Evolutionary conservation across 30 jellyfish, hydroid and myxozoan species (phyloP).

Genomic region (Pseudorhiza aurosa): DNA sequence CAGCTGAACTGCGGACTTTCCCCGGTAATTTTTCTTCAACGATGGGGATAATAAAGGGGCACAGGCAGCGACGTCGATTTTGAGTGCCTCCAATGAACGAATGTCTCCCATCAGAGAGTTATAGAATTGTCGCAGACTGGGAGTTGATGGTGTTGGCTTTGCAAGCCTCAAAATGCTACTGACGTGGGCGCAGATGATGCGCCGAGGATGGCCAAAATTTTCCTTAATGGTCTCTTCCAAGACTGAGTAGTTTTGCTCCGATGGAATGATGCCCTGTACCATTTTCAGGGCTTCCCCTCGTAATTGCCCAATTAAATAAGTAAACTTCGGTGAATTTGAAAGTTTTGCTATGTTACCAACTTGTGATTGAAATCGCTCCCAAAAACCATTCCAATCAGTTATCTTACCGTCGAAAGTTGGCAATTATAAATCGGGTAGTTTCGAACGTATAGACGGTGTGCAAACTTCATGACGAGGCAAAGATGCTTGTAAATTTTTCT

Average conservation of each 20-base stretch:
- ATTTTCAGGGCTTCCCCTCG: conserved; percentile 36
- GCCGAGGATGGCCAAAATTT: conserved; percentile 37
- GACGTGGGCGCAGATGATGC: conserved; percentile 51
- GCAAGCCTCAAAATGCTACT: conserved; percentile 1
- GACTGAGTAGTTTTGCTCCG: conserved; percentile 31
- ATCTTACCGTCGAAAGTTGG: conserved; percentile 49
- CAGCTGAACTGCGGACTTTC: conserved; percentile 23
- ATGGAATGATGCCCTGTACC: conserved; percentile 46
- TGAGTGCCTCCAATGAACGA: conserved; percentile 28
- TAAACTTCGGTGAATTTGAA: conserved; percentile 13
- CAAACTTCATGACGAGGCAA: not conserved
- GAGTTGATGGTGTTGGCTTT: conserved; percentile 18
- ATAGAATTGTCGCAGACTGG: conserved; percentile 34
- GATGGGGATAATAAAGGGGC: conserved; percentile 40
- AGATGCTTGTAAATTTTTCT: too few species aligned
- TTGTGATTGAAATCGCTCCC: conserved; percentile 60
- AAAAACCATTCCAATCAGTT: conserved; percentile 50
- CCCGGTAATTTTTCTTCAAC: conserved; percentile 52
- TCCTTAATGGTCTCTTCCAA: conserved; percentile 22
- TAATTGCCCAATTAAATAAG: conserved; percentile 50
- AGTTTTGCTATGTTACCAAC: conserved; percentile 44
- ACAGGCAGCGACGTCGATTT: conserved; percentile 40
- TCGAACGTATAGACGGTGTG: conserved; percentile 5
- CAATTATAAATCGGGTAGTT: conserved; percentile 25
- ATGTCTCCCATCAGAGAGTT: conserved; percentile 52